phyloP scores from a whole-genome alignment of 2,113 vertebrate species.

The Silurus asotus region DNA sequence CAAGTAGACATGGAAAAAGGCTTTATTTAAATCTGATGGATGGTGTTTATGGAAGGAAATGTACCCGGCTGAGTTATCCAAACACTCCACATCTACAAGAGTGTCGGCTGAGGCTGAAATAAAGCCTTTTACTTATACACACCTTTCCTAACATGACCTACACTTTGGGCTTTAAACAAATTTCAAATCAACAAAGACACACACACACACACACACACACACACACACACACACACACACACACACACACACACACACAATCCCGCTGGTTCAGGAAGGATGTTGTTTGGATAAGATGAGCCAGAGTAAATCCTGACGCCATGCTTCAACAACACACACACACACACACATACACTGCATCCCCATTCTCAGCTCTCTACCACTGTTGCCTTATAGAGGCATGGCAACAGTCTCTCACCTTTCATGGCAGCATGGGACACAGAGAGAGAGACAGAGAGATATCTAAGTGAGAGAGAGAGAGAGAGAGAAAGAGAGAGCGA shows the following conservation, averaged over 20 bases:
- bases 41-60: constrained; percentile 14
- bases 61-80: background rate
- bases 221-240: constrained; percentile 36
- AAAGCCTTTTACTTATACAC: background rate
- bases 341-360: constrained; percentile 50
- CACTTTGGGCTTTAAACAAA: constrained; percentile 3
- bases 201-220: constrained; percentile 28
- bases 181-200: background rate
- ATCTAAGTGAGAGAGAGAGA: background rate
- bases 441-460: constrained; percentile 39
- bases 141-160: background rate
- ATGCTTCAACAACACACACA: constrained; percentile 43
- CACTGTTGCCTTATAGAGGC: constrained; percentile 73
- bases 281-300: constrained; percentile 77
- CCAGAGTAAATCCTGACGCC: constrained; percentile 70
- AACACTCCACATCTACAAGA: background rate
- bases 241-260: constrained; percentile 59
- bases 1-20: background rate
- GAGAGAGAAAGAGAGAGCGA: constrained; percentile 8
- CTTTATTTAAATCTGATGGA: constrained; percentile 1
- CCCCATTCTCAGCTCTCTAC: constrained; percentile 51
- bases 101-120: background rate
- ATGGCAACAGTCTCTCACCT: constrained; percentile 70
- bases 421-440: constrained; percentile 70
- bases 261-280: constrained; percentile 59